Conservation (phyloP, 92 coral and sea anemone genomes). For the Muricea muricata region DNA sequence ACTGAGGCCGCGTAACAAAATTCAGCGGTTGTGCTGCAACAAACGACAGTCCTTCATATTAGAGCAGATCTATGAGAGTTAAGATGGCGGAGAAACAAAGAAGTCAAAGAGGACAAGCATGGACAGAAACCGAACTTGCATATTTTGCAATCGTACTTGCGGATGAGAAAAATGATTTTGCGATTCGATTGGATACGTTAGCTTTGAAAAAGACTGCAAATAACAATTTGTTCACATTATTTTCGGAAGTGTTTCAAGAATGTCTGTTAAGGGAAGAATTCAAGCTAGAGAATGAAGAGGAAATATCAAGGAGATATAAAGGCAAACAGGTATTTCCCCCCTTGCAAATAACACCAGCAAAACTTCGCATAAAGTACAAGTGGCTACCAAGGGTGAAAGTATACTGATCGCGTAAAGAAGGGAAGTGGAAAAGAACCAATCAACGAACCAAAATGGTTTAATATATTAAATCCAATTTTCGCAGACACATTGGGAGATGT, state of each 20-base stretch:
- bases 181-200: not conserved
- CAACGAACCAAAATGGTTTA: conserved; percentile 24
- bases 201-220: conserved; percentile 18
- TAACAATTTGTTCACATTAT: not conserved
- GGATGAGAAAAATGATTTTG: not conserved
- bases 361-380: conserved; percentile 41
- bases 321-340: conserved; percentile 22
- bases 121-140: not conserved
- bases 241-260: not conserved
- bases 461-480: not conserved
- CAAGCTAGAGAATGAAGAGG: too few relatives aligned
- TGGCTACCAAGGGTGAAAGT: conserved; percentile 52
- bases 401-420: conserved; percentile 45
- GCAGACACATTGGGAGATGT: too few relatives aligned
- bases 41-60: too few relatives aligned
- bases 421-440: conserved; percentile 25
- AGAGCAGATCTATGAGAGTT: too few relatives aligned
- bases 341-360: conserved; percentile 32
- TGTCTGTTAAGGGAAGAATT: not conserved
- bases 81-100: too few relatives aligned
- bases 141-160: not conserved
- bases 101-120: not conserved
- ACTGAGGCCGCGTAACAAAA: too few relatives aligned
- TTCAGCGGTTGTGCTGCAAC: too few relatives aligned
- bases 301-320: not conserved